phyloP scores from a whole-genome alignment of 2,797 vertebrate species.

The Propithecus deckenii region DNA sequence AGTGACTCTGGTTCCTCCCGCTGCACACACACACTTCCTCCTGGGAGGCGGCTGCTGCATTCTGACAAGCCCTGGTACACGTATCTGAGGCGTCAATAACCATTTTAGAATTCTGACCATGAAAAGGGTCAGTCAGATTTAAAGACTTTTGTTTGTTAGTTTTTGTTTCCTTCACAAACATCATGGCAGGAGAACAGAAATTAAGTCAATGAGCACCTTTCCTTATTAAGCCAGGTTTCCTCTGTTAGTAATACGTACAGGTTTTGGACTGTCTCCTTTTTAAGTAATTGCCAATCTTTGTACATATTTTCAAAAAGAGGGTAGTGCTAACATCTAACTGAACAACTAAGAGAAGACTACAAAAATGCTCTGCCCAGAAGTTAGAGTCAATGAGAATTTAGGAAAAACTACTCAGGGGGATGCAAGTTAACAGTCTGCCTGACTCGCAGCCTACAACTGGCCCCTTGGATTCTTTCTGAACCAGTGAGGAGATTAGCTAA shows the following conservation, averaged over 20 bases:
- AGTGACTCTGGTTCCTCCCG: too few relatives aligned
- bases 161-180: background rate
- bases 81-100: background rate
- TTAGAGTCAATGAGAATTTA: background rate
- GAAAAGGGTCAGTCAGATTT: background rate
- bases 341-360: background rate
- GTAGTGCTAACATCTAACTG: background rate
- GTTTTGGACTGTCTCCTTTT: background rate
- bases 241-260: background rate
- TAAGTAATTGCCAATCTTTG: background rate
- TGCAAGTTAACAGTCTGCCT: background rate
- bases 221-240: background rate
- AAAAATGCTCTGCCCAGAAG: background rate
- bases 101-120: background rate
- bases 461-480: background rate
- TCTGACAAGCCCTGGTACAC: background rate
- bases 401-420: background rate
- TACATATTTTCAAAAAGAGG: background rate
- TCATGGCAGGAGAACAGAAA: background rate
- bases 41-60: background rate
- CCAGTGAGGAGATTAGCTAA: background rate
- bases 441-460: background rate
- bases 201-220: background rate
- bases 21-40: too few relatives aligned
- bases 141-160: background rate